Evolutionary conservation across 64 coral and sea anemone genomes (phyloP), one percentile per base, ranked within the genome.

Genomic region (Catalaphyllia jardinei): DNA sequence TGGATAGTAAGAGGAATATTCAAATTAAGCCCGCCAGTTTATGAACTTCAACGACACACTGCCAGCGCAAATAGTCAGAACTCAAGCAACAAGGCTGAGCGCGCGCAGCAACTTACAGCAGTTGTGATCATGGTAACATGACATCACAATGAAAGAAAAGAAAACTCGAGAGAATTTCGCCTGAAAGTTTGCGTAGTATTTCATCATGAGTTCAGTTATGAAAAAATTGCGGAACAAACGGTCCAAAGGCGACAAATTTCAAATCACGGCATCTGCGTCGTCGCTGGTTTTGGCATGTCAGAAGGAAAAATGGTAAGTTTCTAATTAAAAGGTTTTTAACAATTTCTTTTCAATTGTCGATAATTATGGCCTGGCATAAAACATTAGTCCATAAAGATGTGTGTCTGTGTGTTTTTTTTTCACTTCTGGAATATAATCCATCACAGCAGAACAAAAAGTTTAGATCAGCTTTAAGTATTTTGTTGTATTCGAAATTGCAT

Each of bases 121-220:
- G 20, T 76, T 76, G 42, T 46, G 3, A 19, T 76, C 16, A 39
- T 50, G 17, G 30, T 39, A 39, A 76, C 73, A 76, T 76, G 73
- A 76, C 73, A 39, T 76, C 73, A 76, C 73, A 76, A 76, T 76
- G 15, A 22, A 31, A 76, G 31, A 4, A 35, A 76, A 76, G 17
- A 76, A 76, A 76, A 33, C 72, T 46, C 16, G 12, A 74, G 11
- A 33, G 30, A 39, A 76, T 15, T 76, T 76, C 1, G 20, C 19
- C 73, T 38, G 31, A 49, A 22, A 50, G 31, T 10, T 57, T 57
- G 7, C 54, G 54, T 57, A 1, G 10, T 57, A 4, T 2, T 22
- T 76, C 17, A 76, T 39, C 33, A 76, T 76, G 73, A 31, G 29
- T 15, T 76, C 73, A 22, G 31, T 76, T 22, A 35, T 76, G 8